Evolutionary conservation across 2,888 invertebrate genomes (phyloP).

Genomic region (Priocnemis perturbator): DNA sequence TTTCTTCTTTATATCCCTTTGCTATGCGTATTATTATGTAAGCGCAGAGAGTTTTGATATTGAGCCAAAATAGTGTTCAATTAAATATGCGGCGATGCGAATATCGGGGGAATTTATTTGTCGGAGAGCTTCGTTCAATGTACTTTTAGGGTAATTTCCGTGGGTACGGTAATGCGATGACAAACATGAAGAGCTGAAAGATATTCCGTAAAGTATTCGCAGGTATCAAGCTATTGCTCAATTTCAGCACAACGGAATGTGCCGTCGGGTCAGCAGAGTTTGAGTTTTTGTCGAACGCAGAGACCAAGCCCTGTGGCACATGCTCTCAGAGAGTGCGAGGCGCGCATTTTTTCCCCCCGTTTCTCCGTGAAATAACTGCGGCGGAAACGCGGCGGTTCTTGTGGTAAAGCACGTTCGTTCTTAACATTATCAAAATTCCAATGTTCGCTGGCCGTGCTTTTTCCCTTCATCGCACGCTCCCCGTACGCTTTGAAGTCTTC

Average conservation of each 20-base stretch:
- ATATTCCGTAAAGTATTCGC: too few species aligned
- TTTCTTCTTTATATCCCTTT: too few species aligned
- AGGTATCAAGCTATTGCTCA: neutral
- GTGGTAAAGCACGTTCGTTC: conserved; percentile 50
- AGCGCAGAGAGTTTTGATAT: too few species aligned
- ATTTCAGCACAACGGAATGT: conserved; percentile 1
- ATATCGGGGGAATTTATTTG: too few species aligned
- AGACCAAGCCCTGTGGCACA: neutral
- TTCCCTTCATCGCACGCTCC: conserved; percentile 28
- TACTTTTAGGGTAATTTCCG: too few species aligned
- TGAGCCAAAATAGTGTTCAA: too few species aligned
- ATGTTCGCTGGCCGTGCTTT: neutral
- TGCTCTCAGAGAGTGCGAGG: too few species aligned
- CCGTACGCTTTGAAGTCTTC: conserved; percentile 9
- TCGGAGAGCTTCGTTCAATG: too few species aligned
- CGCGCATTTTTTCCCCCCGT: conserved; percentile 26
- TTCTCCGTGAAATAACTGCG: conserved; percentile 28
- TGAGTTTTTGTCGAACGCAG: neutral
- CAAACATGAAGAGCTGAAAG: too few species aligned
- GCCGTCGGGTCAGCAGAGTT: neutral
- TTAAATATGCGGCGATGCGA: too few species aligned
- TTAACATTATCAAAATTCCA: conserved; percentile 62
- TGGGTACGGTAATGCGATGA: too few species aligned
- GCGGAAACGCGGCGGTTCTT: conserved; percentile 49
- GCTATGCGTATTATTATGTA: too few species aligned